Conservation (phyloP, 2,888 invertebrate genomes). For the Cerastis leucographa region DNA sequence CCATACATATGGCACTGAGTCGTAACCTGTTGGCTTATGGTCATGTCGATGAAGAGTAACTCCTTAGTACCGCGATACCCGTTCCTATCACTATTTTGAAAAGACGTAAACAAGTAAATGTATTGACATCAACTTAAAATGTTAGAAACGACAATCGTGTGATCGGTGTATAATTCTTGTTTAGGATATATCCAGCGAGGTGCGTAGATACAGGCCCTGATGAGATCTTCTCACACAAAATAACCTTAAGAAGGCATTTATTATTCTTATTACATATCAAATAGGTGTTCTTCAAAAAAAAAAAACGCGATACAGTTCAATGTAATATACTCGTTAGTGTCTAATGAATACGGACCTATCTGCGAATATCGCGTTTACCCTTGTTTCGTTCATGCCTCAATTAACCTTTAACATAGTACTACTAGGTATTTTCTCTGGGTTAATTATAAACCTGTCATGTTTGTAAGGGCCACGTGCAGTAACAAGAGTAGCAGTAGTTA, state of each 20-base stretch:
- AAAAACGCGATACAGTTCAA: not conserved
- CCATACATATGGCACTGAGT: not conserved
- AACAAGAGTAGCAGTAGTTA: slow-evolving; percentile 65
- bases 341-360: not conserved
- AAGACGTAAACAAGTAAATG: no score
- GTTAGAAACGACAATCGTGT: no score
- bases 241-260: not conserved
- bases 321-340: not conserved
- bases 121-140: no score
- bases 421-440: slow-evolving; percentile 40
- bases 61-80: no score
- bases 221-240: not conserved
- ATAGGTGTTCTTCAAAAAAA: not conserved
- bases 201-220: not conserved
- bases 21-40: no score
- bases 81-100: no score
- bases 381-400: slow-evolving; percentile 20
- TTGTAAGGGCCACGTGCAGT: slow-evolving; percentile 56
- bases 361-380: not conserved
- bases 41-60: no score
- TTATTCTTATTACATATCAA: not conserved
- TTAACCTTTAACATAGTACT: slow-evolving; percentile 20
- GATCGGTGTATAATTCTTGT: no score
- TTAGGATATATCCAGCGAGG: not conserved
- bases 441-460: slow-evolving; percentile 67